Conservation (phyloP, 2,113 vertebrate genomes). For the Syngnathus typhle region DNA sequence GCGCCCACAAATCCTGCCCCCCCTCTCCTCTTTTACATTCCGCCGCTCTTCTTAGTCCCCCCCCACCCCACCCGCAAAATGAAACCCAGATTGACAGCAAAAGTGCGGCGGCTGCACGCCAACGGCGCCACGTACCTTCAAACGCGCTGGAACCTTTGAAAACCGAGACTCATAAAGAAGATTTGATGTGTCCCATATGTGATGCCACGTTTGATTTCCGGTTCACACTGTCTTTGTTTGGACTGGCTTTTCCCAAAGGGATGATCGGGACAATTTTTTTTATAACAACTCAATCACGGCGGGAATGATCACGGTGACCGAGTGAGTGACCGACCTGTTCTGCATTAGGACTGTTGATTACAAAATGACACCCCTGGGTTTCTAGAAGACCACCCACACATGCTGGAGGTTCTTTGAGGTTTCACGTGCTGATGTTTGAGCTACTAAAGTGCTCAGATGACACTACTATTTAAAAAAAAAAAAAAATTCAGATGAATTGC, state of each 20-base stretch:
- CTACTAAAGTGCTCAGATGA: neutral
- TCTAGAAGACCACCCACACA: conserved; percentile 30
- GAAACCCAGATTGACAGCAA: conserved; percentile 86
- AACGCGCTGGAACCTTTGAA: conserved; percentile 41
- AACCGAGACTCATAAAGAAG: conserved; percentile 32
- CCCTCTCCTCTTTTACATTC: conserved; percentile 8
- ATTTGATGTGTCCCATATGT: conserved; percentile 93
- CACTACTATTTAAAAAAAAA: neutral
- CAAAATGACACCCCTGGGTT: conserved; percentile 5
- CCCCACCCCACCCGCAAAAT: conserved; percentile 62
- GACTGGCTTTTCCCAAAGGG: neutral
- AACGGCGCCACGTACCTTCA: conserved; percentile 82
- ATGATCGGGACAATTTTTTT: conserved; percentile 74
- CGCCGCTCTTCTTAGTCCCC: neutral
- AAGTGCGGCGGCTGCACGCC: conserved; percentile 88
- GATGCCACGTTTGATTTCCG: conserved; percentile 95
- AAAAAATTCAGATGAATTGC: neutral
- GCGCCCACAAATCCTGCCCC: conserved; percentile 79
- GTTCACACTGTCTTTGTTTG: conserved; percentile 77
- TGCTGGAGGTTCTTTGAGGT: neutral
- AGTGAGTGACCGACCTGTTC: neutral
- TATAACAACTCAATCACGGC: neutral
- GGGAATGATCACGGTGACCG: conserved; percentile 3
- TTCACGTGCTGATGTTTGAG: neutral
- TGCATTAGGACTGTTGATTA: conserved; percentile 9